Evolutionary conservation across 2,113 vertebrate genomes (phyloP), one percentile per base, ranked within the genome.

Genomic region (Microcebus murinus): DNA sequence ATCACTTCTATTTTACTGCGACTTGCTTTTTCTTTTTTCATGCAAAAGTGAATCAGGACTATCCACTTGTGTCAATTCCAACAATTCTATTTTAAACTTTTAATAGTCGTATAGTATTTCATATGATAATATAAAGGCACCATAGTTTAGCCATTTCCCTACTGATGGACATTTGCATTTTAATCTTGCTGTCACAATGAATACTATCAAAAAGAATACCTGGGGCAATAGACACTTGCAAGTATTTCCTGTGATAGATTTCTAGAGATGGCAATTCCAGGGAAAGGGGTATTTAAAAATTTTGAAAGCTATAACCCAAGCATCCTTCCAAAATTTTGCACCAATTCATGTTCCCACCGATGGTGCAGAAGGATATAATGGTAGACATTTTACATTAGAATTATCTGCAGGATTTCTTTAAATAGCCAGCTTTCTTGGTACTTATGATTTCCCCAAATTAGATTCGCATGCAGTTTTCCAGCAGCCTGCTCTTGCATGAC

Each of bases 371-470:
- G 57, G 55, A 27, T 36, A 15, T 57, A 61, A 42, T 34, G 36
- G 81, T 25, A 70, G 50, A 52, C 8, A 67, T 34, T 65, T 83
- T 79, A 31, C 4, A 2, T 65, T 70, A 45, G 87, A 80, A 92
- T 57, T 59, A 95, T 74, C 80, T 50, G 4, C 84, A 76, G 21
- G 17, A 50, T 92, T 91, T 97, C 31, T 73, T 81, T 82, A 80
- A 90, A 73, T 61, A 82, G 74, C 31, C 45, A 87, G 39, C 76
- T 92, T 94, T 94, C 92, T 90, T 29, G 10, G 77, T 81, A 50
- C n/a, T 55, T 82, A 29, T 0, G 57, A 91, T 73, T 81, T 80
- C 52, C 23, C 87, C 36, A 18, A n/a, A 15, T 87, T 89, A 73
- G 68, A 85, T 36, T 74, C 83, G 39, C 1, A 34, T 65, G 96